Percentiles rank a stretch among this genome's conserved stretches.
Conservation (phyloP, 2,797 vertebrate genomes). For the Mallotus villosus region DNA sequence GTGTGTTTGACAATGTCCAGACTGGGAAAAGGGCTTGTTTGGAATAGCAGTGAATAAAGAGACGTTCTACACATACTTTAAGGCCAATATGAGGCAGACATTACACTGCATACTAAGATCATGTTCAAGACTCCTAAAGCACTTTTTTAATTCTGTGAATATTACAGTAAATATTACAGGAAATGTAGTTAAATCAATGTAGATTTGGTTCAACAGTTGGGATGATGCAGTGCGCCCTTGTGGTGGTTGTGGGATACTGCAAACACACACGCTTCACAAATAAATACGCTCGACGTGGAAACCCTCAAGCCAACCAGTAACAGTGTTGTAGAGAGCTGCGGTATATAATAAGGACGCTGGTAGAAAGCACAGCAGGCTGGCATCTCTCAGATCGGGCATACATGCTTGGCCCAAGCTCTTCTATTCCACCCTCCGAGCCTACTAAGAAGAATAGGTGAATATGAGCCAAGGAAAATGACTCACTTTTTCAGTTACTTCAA, state of each 20-base stretch:
- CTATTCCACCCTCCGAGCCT: slow-evolving; percentile 47
- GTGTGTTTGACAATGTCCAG: slow-evolving; percentile 62
- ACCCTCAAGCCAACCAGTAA: background rate
- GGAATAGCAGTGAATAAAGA: slow-evolving; percentile 21
- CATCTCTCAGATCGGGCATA: background rate
- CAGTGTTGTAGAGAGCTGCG: slow-evolving; percentile 22
- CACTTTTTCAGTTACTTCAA: slow-evolving; percentile 49
- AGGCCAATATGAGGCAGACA: background rate
- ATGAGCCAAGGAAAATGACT: slow-evolving; percentile 64
- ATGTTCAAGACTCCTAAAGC: too few species aligned
- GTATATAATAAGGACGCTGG: slow-evolving; percentile 39
- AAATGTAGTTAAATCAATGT: too few species aligned
- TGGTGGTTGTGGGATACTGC: slow-evolving; percentile 12
- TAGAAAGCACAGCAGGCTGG: slow-evolving; percentile 37
- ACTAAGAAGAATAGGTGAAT: slow-evolving; percentile 55
- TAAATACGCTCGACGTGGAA: background rate
- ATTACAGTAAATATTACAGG: too few species aligned
- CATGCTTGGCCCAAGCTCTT: slow-evolving; percentile 40
- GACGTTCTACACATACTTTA: slow-evolving; percentile 28
- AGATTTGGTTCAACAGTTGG: background rate
- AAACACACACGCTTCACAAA: background rate
- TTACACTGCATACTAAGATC: too few species aligned
- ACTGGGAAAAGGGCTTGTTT: slow-evolving; percentile 43
- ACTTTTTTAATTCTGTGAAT: too few species aligned
- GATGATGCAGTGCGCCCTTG: background rate